These are phyloP conservation scores for Galaxea fascicularis DNA, from an alignment of 92 coral and sea anemone genomes.

Conservation along the genomic window DNA sequence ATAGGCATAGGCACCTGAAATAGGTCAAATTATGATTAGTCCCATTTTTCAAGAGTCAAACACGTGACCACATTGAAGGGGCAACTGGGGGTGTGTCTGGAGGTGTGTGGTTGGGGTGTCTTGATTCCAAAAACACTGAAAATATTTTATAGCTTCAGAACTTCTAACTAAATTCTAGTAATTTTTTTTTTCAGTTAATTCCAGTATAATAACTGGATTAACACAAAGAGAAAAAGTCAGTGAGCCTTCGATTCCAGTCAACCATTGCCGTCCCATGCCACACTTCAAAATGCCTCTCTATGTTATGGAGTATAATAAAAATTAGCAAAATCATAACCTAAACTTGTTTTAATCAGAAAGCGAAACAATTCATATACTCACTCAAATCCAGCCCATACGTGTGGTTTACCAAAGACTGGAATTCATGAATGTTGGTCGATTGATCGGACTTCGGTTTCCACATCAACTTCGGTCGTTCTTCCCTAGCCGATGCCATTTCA, in stretches of 20 bases:
- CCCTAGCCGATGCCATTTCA: conserved; percentile 78
- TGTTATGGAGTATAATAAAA: too few species aligned
- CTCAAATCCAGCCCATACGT: conserved; percentile 70
- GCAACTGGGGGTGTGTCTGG: conserved; percentile 30
- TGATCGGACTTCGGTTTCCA: conserved; percentile 79
- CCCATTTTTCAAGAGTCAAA: background rate
- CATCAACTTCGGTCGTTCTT: conserved; percentile 67
- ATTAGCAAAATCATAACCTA: background rate
- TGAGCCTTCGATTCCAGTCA: too few species aligned
- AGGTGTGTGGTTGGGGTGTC: background rate
- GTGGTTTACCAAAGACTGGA: conserved; percentile 76
- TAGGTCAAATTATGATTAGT: background rate
- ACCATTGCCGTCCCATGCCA: too few species aligned
- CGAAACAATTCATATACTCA: conserved; percentile 43
- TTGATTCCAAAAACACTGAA: background rate
- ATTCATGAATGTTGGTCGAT: conserved; percentile 82
- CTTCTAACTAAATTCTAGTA: too few species aligned
- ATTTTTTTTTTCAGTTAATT: too few species aligned
- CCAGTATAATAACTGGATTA: too few species aligned
- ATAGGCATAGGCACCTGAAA: too few species aligned
- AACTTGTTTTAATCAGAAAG: background rate
- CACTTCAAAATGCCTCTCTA: background rate
- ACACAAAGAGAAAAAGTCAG: too few species aligned
- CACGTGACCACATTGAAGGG: background rate
- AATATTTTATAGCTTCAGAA: background rate